Percentiles rank a stretch among this genome's conserved stretches.
Conservation (phyloP, 2,797 vertebrate species). For the Parotocinclus haroldoi region DNA sequence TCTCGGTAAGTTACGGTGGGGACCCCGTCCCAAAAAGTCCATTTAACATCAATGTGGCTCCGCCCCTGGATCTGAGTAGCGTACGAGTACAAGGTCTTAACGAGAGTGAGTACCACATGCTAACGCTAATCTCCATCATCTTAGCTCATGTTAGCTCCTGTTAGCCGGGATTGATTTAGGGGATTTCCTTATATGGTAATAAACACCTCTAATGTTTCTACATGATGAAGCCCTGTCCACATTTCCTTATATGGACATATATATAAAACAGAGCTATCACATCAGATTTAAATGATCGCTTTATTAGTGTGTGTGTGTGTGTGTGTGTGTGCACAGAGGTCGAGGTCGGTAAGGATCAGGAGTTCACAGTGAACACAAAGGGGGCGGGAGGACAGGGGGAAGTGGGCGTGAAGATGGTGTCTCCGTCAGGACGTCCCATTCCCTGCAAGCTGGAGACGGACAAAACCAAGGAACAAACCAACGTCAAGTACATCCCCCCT, state of each 20-base stretch:
- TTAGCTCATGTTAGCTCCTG: no score
- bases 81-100: conserved; percentile 90
- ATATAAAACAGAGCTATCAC: no score
- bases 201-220: no score
- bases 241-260: no score
- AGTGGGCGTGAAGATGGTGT: conserved; percentile 87
- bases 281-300: no score
- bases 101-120: conserved; percentile 78
- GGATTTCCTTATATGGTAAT: no score
- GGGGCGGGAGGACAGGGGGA: conserved; percentile 89
- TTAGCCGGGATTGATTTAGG: no score
- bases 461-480: conserved; percentile 74
- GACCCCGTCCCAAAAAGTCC: conserved; percentile 91
- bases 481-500: conserved; percentile 85
- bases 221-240: no score
- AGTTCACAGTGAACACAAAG: conserved; percentile 83
- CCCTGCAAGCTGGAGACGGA: conserved; percentile 90
- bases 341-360: conserved; percentile 89
- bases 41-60: conserved; percentile 84
- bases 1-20: conserved; percentile 85
- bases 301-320: conserved; percentile 8
- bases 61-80: conserved; percentile 81
- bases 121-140: no score
- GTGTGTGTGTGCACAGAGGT: conserved; percentile 74
- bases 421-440: conserved; percentile 87